These are phyloP conservation scores for Agonopterix subpropinquella DNA, from an alignment of 2,888 invertebrate genomes.

Conservation along the genomic window DNA sequence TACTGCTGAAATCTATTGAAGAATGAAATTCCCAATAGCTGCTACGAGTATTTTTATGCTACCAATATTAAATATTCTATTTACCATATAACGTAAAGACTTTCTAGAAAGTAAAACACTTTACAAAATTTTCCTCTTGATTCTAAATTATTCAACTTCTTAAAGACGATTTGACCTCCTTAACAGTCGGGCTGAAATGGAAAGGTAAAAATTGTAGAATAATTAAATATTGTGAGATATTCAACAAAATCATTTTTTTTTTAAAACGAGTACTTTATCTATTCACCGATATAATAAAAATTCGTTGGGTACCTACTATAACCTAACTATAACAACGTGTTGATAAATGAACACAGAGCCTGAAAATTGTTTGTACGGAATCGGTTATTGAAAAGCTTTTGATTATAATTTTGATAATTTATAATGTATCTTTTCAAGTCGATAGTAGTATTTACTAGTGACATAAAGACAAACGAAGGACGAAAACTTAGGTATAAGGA, in stretches of 20 bases:
- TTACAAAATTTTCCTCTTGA: background rate
- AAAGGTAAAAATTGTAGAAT: slow-evolving; percentile 2
- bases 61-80: too few relatives aligned
- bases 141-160: slow-evolving; percentile 3
- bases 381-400: too few relatives aligned
- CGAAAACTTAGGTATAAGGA: too few relatives aligned
- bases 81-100: background rate
- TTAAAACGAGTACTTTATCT: background rate
- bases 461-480: too few relatives aligned
- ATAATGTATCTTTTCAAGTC: too few relatives aligned
- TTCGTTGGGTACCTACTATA: too few relatives aligned
- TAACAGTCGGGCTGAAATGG: slow-evolving; percentile 1
- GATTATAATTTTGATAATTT: too few relatives aligned
- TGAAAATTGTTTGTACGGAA: too few relatives aligned
- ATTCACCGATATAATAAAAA: background rate
- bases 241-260: background rate
- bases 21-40: slow-evolving; percentile 11
- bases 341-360: too few relatives aligned
- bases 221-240: slow-evolving; percentile 1
- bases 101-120: background rate
- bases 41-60: too few relatives aligned
- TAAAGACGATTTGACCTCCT: background rate
- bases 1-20: slow-evolving; percentile 38
- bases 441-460: too few relatives aligned
- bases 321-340: too few relatives aligned